These are phyloP conservation scores for Hydrotaea cyrtoneurina DNA, from an alignment of 2,888 invertebrate genomes.

Conservation along the genomic window DNA sequence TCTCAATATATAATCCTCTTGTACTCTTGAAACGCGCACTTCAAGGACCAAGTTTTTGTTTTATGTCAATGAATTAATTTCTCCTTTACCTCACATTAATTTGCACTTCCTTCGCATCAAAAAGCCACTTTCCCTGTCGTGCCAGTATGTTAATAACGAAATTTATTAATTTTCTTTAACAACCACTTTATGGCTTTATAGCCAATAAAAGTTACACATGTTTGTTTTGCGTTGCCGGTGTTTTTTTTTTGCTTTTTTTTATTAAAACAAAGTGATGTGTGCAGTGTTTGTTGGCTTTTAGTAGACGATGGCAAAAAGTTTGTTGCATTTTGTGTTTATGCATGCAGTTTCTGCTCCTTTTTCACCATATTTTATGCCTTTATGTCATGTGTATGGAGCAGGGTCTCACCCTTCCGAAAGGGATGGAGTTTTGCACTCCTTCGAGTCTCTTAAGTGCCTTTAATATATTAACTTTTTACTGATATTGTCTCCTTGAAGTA, in stretches of 20 bases:
- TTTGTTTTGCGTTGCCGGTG: slow-evolving; percentile 21
- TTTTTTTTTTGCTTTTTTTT: too few species aligned
- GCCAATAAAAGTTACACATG: slow-evolving; percentile 44
- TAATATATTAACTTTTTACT: slow-evolving; percentile 61
- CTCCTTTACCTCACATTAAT: background rate
- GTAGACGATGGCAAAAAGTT: slow-evolving; percentile 21
- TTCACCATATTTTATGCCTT: slow-evolving; percentile 26
- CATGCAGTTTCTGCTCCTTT: slow-evolving; percentile 4
- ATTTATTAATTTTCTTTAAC: slow-evolving; percentile 51
- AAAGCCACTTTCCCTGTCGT: background rate
- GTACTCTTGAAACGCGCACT: too few species aligned
- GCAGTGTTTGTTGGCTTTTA: background rate
- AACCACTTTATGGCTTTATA: slow-evolving; percentile 51
- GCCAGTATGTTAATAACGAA: slow-evolving; percentile 14
- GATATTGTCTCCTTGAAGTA: slow-evolving; percentile 58
- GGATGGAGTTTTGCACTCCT: background rate
- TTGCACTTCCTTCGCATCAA: background rate
- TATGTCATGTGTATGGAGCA: background rate
- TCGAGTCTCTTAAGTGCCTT: slow-evolving; percentile 59
- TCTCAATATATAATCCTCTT: too few species aligned
- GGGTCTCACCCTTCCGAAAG: background rate
- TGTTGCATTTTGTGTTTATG: slow-evolving; percentile 37
- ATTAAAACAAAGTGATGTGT: slow-evolving; percentile 12
- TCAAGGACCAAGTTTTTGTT: background rate
- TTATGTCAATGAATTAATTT: slow-evolving; percentile 15